Evolutionary conservation across 1,140 invertebrate species (phyloP), one percentile per base, ranked within the genome.

Genomic region (Triops longicaudatus): DNA sequence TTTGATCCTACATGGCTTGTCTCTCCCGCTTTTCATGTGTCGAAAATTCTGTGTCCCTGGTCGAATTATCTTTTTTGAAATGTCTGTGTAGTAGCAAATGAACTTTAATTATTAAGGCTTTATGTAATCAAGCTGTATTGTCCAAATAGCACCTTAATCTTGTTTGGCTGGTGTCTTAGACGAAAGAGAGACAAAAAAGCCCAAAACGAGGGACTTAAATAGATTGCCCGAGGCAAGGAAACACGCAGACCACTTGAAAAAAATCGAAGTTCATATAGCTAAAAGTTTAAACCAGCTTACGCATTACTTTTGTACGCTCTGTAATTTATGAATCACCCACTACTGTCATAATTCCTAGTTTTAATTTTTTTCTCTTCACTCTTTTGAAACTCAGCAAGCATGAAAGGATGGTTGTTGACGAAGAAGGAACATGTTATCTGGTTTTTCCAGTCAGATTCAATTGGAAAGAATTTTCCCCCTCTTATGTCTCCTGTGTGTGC

Each of bases 71-170:
- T 63, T 9, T 22, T 22, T 63, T 14, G 50, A 14, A 63, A 63
- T 63, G 50, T 63, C n/a, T 22, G 10, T 12, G 14, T n/a, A n/a
- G 50, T 22, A 63, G 50, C 50, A 63, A 63, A 63, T 63, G 50
- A 63, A 63, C 17, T 63, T 63, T 63, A 63, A 63, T 63, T 63
- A 63, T 63, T 63, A 63, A 9, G 50, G 50, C 50, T 22, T 63
- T 63, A 63, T 63, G 50, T 63, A 63, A 63, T 63, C 50, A 63
- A 22, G 50, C 50, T 12, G 50, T 14, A 63, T 63, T 63, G 50
- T 63, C 22, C 50, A 22, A 63, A 63, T 22, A 63, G 50, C 9
- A 14, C 22, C 22, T 63, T 63, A 63, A 63, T 22, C n/a, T 63
- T 63, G 50, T 63, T 63, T 2, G 31, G 50, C 50, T 63, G 17